Base-by-base conservation (phyloP, 2,797 vertebrate species). In the Ateles fusciceps region DNA sequence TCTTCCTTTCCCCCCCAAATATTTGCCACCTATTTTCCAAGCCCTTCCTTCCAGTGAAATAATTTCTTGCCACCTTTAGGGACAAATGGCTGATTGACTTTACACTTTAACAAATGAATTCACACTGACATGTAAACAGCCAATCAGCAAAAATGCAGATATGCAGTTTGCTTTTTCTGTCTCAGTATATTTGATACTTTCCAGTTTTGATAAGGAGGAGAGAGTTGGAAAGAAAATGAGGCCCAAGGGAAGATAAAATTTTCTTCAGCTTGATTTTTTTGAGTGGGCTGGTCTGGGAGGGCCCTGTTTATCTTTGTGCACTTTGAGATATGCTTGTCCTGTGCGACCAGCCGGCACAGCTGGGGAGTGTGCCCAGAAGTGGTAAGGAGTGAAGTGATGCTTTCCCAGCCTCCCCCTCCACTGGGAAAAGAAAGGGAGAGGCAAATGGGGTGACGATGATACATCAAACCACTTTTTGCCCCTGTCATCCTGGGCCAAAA, bases 71-170 rank as follows among this genome's bases (percentile, higher is more conserved):
- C 79, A 87, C 86, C 71, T 85, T 68, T 52, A 71, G 79, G 92
- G 84, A 95, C 52, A 96, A 95, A 94, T 85, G 96, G 74, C 92
- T 36, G 76, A 75, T 5, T 19, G 78, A 90, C 50, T 19, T 81
- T 59, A 75, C 89, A 80, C 89, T 91, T 84, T 46, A 46, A 75
- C 52, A 85, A 91, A 74, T 0, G 1, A 59, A 50, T 79, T 91
- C 76, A 36, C 95, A 84, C 36, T 21, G 19, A 87, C 50, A 59
- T 30, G 22, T 9, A 84, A 81, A 81, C 39, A 71, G 78, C 26
- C 55, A 46, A 44, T 88, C 28, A 19, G 76, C 12, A 80, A 79
- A 89, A 94, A 91, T 26, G 74, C 85, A 85, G 88, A 75, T 72
- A 76, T 0, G 75, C 1, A 28, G 52, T 2, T 39, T 48, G 33